Conservation (phyloP, 2,797 vertebrate species). For the Notolepis coatsorum region DNA sequence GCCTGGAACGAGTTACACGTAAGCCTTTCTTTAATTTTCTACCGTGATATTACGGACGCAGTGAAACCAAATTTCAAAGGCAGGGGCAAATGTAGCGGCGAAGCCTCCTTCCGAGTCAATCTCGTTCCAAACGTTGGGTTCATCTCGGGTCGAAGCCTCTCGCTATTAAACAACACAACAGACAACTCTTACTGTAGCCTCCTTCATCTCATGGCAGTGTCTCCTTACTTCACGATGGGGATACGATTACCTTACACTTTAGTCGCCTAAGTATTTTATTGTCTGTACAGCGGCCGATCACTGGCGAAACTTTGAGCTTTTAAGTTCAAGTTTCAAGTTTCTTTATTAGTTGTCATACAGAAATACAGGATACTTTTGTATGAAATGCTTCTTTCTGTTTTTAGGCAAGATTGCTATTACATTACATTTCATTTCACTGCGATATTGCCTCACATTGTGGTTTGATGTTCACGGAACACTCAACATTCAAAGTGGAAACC, state of each 20-base stretch:
- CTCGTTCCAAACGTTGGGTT: background rate
- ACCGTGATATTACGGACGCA: slow-evolving; percentile 11
- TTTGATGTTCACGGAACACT: no score
- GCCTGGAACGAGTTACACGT: slow-evolving; percentile 48
- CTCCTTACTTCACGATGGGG: slow-evolving; percentile 1
- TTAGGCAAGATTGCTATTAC: no score
- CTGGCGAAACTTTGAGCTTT: no score
- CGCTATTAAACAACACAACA: background rate
- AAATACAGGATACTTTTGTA: no score
- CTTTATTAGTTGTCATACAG: no score
- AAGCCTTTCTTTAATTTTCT: slow-evolving; percentile 42
- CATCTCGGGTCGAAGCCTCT: background rate
- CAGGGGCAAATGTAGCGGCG: background rate
- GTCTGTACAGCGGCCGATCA: no score
- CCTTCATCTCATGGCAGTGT: background rate
- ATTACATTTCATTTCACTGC: no score
- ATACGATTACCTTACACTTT: slow-evolving; percentile 1
- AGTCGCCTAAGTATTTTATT: slow-evolving; percentile 1
- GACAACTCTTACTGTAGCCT: background rate
- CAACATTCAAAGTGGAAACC: no score
- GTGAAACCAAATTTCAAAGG: slow-evolving; percentile 3
- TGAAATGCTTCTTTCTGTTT: no score
- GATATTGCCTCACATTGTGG: no score
- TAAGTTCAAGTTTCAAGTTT: no score
- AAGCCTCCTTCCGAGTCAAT: background rate